Evolutionary conservation across 2,797 vertebrate species (phyloP), one percentile per base, ranked within the genome.

Genomic region (Sebastes itinus): DNA sequence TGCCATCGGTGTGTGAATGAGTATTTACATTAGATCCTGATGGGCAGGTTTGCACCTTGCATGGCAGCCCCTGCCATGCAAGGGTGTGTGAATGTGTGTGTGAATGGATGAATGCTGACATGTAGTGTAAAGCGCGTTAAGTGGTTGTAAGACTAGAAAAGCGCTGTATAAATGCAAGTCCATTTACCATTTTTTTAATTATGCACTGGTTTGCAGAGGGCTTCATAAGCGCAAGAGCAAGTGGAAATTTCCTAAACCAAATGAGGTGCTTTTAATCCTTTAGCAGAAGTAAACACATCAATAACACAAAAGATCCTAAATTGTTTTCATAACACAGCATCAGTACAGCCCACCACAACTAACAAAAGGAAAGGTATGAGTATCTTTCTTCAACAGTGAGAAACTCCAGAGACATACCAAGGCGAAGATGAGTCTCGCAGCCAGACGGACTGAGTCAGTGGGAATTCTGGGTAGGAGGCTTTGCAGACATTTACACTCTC

Each of bases 361-460:
- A 49, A 72, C 42, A 61, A 38, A 64, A 62, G 8, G 2, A 58
- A 35, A 72, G 23, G 1, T 18, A 23, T 13, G 5, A 68, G 64
- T 20, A 27, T 27, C 13, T 72, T 32, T 58, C 25, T 52, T 27
- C 67, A 25, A 80, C 5, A 56, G 30, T 52, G 52, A 59, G 30
- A 72, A 72, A 77, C 12, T 72, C n/a, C 54, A 60, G 46, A 86
- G 66, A 95, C 96, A 93, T 94, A 99, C 98, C 92, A 97, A 84
- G 83, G 95, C 96, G 89, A 98, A 97, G 90, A 98, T 94, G 88
- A 98, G 95, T 88, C 96, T 97, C 1, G 96, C 97, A 60, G 96
- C 95, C 79, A 99, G 96, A 55, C 97, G 95, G 66, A 99, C 97
- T 0, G 97, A 98, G 88, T 99, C 97, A 11, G 97, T 96, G 76